Conservation (phyloP, 2,888 invertebrate species). For the Platynereis dumerilii region DNA sequence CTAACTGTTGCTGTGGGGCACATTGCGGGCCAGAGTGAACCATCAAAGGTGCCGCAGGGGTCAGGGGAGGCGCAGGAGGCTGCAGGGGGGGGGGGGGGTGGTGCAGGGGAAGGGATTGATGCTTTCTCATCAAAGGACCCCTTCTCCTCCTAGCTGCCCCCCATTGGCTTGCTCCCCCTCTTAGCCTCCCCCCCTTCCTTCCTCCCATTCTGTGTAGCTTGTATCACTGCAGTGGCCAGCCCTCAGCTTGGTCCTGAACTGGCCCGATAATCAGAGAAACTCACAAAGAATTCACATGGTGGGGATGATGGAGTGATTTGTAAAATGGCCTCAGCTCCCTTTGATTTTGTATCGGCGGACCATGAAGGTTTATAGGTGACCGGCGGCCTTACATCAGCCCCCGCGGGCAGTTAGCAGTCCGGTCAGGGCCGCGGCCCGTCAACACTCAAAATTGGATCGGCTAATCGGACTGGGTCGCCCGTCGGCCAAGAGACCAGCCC, state of each 20-base stretch:
- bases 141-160: too few relatives aligned
- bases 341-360: conserved; percentile 14
- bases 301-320: conserved; percentile 28
- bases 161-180: too few relatives aligned
- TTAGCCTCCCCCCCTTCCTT: too few relatives aligned
- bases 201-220: too few relatives aligned
- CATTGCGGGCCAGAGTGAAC: too few relatives aligned
- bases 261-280: conserved; percentile 14
- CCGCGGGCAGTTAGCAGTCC: conserved; percentile 15
- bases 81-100: neutral
- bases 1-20: too few relatives aligned
- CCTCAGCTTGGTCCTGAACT: conserved; percentile 17
- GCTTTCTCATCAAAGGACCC: too few relatives aligned
- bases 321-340: conserved; percentile 15
- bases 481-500: conserved; percentile 1
- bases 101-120: neutral
- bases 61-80: neutral
- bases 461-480: conserved; percentile 17
- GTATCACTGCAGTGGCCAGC: neutral
- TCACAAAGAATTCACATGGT: conserved; percentile 26
- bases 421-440: conserved; percentile 15
- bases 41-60: too few relatives aligned
- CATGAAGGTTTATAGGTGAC: conserved; percentile 22
- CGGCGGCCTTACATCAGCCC: conserved; percentile 24
- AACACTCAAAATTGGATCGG: conserved; percentile 20